A percentile compares a stretch with the other conserved stretches of the same genome.
Conservation (phyloP, 2,113 vertebrate genomes). For the Cynopterus brachyotis region DNA sequence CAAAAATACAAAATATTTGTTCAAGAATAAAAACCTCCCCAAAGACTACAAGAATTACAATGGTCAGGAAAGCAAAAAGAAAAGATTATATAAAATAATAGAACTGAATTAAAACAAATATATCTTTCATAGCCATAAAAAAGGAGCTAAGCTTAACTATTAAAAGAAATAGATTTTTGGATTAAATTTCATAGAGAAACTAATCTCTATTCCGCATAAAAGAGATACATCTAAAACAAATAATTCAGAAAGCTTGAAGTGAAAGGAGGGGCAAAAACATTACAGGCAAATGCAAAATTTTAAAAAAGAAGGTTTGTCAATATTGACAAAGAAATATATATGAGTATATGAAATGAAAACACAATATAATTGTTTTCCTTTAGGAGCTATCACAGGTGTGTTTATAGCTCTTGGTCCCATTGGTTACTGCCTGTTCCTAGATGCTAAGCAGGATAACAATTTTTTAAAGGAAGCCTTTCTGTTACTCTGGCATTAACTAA, state of each 20-base stretch:
- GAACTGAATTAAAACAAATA: background rate
- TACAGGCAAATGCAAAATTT: background rate
- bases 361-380: background rate
- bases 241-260: background rate
- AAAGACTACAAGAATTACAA: background rate
- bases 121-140: background rate
- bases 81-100: background rate
- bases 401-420: background rate
- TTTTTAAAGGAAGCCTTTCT: background rate
- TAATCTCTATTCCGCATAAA: background rate
- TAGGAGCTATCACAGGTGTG: background rate
- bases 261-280: background rate
- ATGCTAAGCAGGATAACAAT: background rate
- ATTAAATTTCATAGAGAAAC: background rate
- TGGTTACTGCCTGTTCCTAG: background rate
- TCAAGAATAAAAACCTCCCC: background rate
- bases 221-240: background rate
- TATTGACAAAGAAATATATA: background rate
- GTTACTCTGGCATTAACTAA: background rate
- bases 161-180: background rate
- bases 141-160: background rate
- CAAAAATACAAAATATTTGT: constrained; percentile 6
- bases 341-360: background rate
- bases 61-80: background rate
- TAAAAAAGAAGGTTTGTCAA: background rate